Evolutionary conservation across 2,888 invertebrate species (phyloP).

Genomic region (Ramazzottius varieornatus): DNA sequence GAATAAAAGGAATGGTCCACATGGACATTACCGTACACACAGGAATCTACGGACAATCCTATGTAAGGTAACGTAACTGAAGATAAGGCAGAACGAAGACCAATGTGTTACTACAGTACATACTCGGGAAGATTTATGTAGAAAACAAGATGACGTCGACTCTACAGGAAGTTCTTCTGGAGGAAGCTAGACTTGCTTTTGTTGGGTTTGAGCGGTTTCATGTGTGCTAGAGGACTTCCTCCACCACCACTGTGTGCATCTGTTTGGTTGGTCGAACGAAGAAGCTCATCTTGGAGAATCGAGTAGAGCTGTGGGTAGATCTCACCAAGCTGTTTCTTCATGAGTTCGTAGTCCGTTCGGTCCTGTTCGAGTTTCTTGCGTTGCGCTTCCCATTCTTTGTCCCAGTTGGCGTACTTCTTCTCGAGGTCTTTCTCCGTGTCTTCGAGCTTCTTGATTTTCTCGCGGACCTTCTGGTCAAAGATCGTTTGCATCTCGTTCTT

Average conservation of each 20-base stretch:
- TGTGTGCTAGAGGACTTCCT: background rate
- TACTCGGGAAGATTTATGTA: too few species aligned
- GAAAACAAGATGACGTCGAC: too few species aligned
- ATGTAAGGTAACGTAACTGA: too few species aligned
- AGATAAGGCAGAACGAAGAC: too few species aligned
- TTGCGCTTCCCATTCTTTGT: background rate
- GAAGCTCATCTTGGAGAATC: background rate
- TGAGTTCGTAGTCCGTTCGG: background rate
- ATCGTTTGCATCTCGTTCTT: background rate
- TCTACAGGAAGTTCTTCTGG: background rate
- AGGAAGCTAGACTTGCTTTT: background rate
- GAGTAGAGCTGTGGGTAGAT: background rate
- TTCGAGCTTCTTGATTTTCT: background rate
- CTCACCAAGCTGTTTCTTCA: background rate
- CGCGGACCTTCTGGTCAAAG: slow-evolving; percentile 1
- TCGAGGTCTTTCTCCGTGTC: slow-evolving; percentile 1
- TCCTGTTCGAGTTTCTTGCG: background rate
- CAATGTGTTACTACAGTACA: too few species aligned
- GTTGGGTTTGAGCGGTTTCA: background rate
- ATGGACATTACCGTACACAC: too few species aligned
- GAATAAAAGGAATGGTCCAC: too few species aligned
- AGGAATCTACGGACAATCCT: too few species aligned
- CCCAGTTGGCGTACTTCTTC: slow-evolving; percentile 1
- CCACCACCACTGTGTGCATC: background rate
- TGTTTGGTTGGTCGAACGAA: background rate